Evolutionary conservation across 1,140 invertebrate genomes (phyloP).

Genomic region (Stegodyphus mimosarum): DNA sequence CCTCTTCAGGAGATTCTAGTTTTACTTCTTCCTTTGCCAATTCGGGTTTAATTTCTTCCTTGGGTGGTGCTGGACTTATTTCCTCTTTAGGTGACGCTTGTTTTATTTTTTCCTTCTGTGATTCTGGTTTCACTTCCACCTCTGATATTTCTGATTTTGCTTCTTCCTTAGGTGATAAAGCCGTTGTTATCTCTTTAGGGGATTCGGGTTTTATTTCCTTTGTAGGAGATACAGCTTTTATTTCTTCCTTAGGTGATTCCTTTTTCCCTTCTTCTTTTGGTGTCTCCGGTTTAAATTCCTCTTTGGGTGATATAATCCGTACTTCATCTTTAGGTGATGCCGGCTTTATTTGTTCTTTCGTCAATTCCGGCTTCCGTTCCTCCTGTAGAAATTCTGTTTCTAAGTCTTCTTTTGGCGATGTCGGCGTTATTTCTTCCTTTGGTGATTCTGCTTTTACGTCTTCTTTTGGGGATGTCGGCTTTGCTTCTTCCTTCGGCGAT

Average conservation of each 20-base stretch:
- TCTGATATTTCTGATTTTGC: constrained; percentile 1
- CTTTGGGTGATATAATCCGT: no score
- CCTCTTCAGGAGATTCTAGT: not conserved
- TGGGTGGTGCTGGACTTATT: not conserved
- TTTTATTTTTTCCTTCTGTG: constrained; percentile 19
- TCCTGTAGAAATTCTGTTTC: no score
- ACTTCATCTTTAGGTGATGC: no score
- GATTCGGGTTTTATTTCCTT: no score
- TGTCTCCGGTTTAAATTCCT: no score
- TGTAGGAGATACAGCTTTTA: no score
- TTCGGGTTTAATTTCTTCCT: constrained; percentile 9
- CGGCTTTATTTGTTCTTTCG: no score
- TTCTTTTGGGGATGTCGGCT: not conserved
- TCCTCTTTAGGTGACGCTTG: not conserved
- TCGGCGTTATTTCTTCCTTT: constrained; percentile 76
- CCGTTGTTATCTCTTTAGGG: no score
- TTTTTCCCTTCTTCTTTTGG: no score
- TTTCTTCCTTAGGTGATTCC: no score
- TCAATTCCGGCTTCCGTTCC: no score
- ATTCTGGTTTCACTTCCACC: not conserved
- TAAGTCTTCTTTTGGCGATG: not conserved
- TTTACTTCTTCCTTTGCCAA: not conserved
- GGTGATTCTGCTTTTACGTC: not conserved
- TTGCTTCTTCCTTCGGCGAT: constrained; percentile 68
- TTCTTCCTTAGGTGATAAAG: constrained; percentile 1